Evolutionary conservation across 2,113 vertebrate genomes (phyloP).

Genomic region (Brienomyrus brachyistius): DNA sequence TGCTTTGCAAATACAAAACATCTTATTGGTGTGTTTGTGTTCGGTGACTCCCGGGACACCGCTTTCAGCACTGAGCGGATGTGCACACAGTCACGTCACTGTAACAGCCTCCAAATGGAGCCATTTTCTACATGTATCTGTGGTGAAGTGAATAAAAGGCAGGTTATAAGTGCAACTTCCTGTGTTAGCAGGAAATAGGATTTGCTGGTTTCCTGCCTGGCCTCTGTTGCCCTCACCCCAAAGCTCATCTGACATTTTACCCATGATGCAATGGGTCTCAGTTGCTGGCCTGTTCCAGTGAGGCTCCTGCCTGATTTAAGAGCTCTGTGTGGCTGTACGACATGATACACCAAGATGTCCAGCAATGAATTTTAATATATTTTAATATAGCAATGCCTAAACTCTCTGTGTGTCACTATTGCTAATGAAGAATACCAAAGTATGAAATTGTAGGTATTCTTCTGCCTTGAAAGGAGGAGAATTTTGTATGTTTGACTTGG

Average conservation of each 20-base stretch:
- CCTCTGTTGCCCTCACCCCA: constrained; percentile 22
- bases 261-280: background rate
- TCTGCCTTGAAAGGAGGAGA: background rate
- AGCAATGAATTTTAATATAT: background rate
- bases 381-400: background rate
- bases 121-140: constrained; percentile 36
- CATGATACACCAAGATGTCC: background rate
- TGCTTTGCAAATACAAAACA: background rate
- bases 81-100: background rate
- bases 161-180: constrained; percentile 42
- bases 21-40: background rate
- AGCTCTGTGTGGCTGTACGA: background rate
- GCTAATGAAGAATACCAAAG: background rate
- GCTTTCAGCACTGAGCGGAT: background rate
- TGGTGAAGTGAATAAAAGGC: constrained; percentile 44
- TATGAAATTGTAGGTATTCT: background rate
- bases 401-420: background rate
- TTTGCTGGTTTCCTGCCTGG: constrained; percentile 57
- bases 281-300: background rate
- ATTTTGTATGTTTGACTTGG: background rate
- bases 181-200: constrained; percentile 61
- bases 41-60: background rate
- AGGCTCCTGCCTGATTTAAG: background rate
- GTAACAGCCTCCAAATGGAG: background rate
- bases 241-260: background rate